A percentile compares a stretch with the other conserved stretches of the same genome.
These are phyloP conservation scores for Gasteruption jaculator DNA, from an alignment of 2,888 invertebrate species.

Conservation along the genomic window DNA sequence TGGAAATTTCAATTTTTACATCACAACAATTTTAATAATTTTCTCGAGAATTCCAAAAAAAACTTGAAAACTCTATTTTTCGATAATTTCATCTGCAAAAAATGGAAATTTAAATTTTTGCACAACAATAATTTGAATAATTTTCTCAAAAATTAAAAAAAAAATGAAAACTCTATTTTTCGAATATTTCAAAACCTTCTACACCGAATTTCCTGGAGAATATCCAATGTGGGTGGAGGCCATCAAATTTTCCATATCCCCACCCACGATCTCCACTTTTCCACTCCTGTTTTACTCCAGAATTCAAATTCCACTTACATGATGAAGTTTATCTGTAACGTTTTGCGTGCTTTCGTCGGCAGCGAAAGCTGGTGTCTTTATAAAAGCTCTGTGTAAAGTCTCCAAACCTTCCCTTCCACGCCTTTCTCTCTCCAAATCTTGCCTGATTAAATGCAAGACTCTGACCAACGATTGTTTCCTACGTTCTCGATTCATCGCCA, in stretches of 20 bases:
- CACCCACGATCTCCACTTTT: too few relatives aligned
- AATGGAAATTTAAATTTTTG: too few relatives aligned
- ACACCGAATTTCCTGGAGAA: too few relatives aligned
- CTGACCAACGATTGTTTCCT: conserved; percentile 81
- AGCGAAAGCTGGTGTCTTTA: conserved; percentile 80
- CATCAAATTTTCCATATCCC: too few relatives aligned
- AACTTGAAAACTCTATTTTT: background rate
- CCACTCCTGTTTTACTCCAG: too few relatives aligned
- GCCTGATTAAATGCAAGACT: conserved; percentile 78
- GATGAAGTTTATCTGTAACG: conserved; percentile 86
- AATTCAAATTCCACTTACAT: conserved; percentile 69
- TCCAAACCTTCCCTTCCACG: conserved; percentile 87
- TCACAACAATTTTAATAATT: too few relatives aligned
- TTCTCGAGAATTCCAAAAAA: background rate
- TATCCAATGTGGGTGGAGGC: too few relatives aligned
- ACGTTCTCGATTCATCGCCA: conserved; percentile 88
- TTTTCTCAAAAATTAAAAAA: conserved; percentile 1
- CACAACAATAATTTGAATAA: background rate
- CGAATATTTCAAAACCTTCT: conserved; percentile 11
- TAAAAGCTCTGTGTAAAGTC: conserved; percentile 82
- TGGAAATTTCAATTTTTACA: background rate
- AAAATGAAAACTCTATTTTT: background rate
- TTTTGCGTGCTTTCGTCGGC: conserved; percentile 87
- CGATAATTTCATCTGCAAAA: background rate
- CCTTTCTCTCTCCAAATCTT: conserved; percentile 84